Evolutionary conservation across 2,888 invertebrate species (phyloP), one percentile per base, ranked within the genome.

Genomic region (Sinohyriopsis cumingii): DNA sequence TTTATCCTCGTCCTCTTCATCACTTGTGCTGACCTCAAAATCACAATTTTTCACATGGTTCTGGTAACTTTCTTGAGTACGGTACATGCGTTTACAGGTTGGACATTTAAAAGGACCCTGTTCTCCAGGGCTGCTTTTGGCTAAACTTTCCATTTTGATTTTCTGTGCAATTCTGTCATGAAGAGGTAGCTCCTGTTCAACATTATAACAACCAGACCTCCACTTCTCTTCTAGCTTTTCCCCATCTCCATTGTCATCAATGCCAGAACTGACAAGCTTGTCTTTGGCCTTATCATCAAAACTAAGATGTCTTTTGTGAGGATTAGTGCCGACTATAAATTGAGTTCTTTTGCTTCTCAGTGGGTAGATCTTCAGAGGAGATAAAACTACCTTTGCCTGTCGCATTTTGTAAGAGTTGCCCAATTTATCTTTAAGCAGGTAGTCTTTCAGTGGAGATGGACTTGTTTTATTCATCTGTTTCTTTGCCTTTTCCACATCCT

Each of bases 81-180:
- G 83, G 74, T 90, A 90, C 68, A 85, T 63, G 60, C 96, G 94
- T 83, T 95, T 95, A 87, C 97, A 97, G 76, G 95, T 93, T 81
- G 94, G 94, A 89, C 97, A 97, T 83, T 95, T 94, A 1, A 96
- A 96, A 12, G 95, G 94, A 5, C 89, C 89, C 62, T 83, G 81
- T n/a, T 85, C 85, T 25, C 83, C 84, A 5, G 86, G 83, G 63
- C 80, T 79, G 69, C 88, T 88, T 55, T 87, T 86, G 4, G 89
- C 88, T 61, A 89, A 76, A 73, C 88, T 88, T 75, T 89, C 88
- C 53, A 87, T 86, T 76, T 89, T 89, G 65, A 89, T 89, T 68
- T 86, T 91, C 92, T 25, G 93, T 92, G 75, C 93, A 91, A 88
- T 82, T 61, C 85, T 80, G 55, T 86, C 86, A 67, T 84, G 83